A percentile compares a stretch with the other conserved stretches of the same genome.
Conservation (phyloP, 2,888 invertebrate species). For the Portevinia maculata region DNA sequence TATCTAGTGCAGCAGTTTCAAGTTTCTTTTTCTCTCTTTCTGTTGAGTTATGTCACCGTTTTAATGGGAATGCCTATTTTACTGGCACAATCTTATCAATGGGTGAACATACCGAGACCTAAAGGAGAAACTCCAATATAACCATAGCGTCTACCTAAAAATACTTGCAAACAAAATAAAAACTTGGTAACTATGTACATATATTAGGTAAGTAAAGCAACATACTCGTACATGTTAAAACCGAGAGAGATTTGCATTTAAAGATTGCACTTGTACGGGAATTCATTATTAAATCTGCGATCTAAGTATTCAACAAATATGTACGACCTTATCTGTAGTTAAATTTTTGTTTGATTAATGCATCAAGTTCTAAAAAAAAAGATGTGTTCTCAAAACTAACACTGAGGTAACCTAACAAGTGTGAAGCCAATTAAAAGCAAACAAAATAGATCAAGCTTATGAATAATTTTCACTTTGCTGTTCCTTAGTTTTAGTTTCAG, state of each 20-base stretch:
- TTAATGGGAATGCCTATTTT: background rate
- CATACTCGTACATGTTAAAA: no score
- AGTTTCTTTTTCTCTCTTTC: background rate
- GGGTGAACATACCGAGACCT: background rate
- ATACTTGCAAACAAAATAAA: no score
- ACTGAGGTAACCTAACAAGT: conserved; percentile 39
- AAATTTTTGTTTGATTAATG: background rate
- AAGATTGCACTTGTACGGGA: background rate
- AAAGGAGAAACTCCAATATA: background rate
- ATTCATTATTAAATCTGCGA: background rate
- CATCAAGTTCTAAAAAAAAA: background rate
- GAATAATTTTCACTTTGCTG: conserved; percentile 60
- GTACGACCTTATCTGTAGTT: conserved; percentile 2
- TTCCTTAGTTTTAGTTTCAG: conserved; percentile 19
- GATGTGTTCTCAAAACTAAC: background rate
- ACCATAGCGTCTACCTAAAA: background rate
- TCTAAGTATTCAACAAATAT: background rate
- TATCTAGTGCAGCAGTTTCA: background rate
- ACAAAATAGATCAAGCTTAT: conserved; percentile 51
- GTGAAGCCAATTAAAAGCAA: conserved; percentile 50
- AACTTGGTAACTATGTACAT: no score
- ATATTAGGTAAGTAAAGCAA: no score
- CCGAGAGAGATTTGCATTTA: conserved; percentile 16
- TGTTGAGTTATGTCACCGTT: conserved; percentile 10
- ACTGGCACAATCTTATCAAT: background rate